Evolutionary conservation across 2,888 invertebrate species (phyloP), one percentile per base, ranked within the genome.

Genomic region (Orthosia gracilis): DNA sequence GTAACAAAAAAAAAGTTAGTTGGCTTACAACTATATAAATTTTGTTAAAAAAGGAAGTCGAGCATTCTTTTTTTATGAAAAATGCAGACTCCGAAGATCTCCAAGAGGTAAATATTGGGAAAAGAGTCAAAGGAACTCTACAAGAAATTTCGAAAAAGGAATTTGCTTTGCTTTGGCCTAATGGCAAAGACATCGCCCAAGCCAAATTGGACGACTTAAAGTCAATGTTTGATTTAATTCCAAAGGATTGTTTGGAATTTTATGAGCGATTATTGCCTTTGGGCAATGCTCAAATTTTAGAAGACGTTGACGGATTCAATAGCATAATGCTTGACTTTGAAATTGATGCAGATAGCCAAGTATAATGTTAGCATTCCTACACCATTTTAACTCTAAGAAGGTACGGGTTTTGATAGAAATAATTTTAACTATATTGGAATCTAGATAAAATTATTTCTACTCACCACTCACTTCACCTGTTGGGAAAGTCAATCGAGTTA

Each of bases 51-150:
- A 61, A 61, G 15, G 59, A 61, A 7, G 40, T 61, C 59, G 3
- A 40, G 59, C 59, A 61, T 7, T 45, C n/a, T 45, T 61, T 61
- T n/a, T 61, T 61, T 61, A 61, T 61, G 59, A 61, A 61, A 61
- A 61, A 45, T 3, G 40, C 59, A 45, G 59, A 21, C 40, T 61
- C 5, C 59, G 40, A 61, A 61, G 59, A 58, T 58, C 12, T 58
- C 31, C 58, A 58, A 58, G 58, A 58, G 58, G 58, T 58, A 2
- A 31, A 26, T 58, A 58, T 58, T 31, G 58, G 58, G 58, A 58
- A 58, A 58, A 58, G 4, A 58, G 18, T 58, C 58, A 58, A 58
- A 58, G 58, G 31, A 31, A 58, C 58, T 58, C 58, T 58, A 47
- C 47, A 47, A 47, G 47, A 47, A 15, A 47, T 47, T 47, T 47